Percentiles rank a stretch among this genome's conserved stretches.
These are phyloP conservation scores for Oceanites oceanicus DNA, from an alignment of 2,113 vertebrate species.

Conservation along the genomic window DNA sequence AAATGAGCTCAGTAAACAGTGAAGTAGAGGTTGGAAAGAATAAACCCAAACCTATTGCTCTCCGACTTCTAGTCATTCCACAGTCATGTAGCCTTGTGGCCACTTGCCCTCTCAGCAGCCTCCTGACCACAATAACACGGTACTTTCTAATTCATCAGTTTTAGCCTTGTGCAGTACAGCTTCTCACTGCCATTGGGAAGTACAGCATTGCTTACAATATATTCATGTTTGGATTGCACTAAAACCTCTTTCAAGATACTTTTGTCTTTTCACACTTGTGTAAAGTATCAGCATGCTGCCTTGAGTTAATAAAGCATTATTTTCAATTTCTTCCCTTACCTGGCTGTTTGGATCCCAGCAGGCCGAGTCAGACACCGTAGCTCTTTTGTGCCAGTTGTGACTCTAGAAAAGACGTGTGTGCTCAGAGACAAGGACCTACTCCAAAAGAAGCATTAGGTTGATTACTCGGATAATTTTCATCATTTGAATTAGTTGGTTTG, in stretches of 20 bases:
- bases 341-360: neutral
- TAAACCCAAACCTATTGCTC: neutral
- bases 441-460: neutral
- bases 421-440: neutral
- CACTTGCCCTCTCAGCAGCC: neutral
- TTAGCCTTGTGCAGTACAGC: neutral
- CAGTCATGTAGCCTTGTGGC: neutral
- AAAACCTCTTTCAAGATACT: neutral
- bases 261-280: neutral
- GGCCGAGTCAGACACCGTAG: neutral
- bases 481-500: neutral
- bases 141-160: neutral
- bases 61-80: neutral
- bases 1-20: neutral
- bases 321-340: neutral
- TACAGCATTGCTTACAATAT: neutral
- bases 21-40: neutral
- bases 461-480: neutral
- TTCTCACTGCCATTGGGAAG: fast-evolving
- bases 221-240: neutral
- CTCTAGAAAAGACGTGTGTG: neutral
- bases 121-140: neutral
- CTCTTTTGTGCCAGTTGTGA: neutral
- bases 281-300: neutral
- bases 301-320: neutral